These are phyloP conservation scores for Andrena cerasifolii DNA, from an alignment of 1,140 invertebrate species.

Conservation along the genomic window DNA sequence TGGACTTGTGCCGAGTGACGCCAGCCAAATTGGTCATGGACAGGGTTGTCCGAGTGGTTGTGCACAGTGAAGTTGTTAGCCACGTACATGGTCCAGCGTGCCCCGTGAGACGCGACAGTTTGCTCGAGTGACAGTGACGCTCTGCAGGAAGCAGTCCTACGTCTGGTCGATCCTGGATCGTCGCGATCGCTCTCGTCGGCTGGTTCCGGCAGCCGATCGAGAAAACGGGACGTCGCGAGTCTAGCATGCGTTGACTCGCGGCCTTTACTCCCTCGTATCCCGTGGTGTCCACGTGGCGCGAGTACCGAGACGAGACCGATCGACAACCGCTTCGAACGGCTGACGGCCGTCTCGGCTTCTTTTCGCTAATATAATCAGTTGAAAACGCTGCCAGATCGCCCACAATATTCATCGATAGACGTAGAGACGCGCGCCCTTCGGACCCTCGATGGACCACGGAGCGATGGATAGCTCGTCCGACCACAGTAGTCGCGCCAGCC, in stretches of 20 bases:
- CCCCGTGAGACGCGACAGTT: slow-evolving; percentile 23
- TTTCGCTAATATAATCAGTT: no score
- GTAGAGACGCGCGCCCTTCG: slow-evolving; percentile 49
- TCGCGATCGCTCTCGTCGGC: slow-evolving; percentile 34
- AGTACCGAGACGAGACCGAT: background rate
- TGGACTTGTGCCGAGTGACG: background rate
- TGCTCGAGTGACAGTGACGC: slow-evolving; percentile 65
- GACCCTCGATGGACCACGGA: slow-evolving; percentile 77
- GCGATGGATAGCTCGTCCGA: slow-evolving; percentile 86
- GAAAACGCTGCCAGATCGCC: slow-evolving; percentile 23
- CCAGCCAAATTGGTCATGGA: slow-evolving; percentile 60
- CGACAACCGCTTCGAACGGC: background rate
- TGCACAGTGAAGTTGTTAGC: slow-evolving; percentile 62
- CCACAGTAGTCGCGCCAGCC: slow-evolving; percentile 81
- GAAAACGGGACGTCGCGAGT: background rate
- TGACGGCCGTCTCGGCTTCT: background rate
- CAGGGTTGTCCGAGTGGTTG: slow-evolving; percentile 55
- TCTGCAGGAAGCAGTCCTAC: background rate
- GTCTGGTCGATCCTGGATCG: slow-evolving; percentile 17
- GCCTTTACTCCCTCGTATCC: background rate
- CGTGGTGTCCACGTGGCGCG: slow-evolving; percentile 50
- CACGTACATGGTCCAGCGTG: slow-evolving; percentile 40
- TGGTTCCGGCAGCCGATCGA: slow-evolving; percentile 35
- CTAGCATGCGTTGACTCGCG: slow-evolving; percentile 39
- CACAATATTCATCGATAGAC: background rate